Evolutionary conservation across 1,140 invertebrate species (phyloP).

Genomic region (Drosophila athabasca): DNA sequence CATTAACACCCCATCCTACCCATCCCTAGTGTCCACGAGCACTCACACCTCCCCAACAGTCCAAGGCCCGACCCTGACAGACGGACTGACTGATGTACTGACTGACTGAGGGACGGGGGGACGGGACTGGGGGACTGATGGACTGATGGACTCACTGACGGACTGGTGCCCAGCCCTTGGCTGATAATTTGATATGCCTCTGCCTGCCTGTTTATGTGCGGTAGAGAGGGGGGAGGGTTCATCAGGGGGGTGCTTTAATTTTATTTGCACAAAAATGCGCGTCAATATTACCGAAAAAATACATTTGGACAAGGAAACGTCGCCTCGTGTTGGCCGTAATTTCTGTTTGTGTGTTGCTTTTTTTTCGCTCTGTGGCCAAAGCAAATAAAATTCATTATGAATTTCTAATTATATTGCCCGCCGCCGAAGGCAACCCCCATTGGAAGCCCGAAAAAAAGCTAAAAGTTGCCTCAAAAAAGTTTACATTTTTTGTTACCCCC

Average conservation of each 20-base stretch:
- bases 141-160: conserved; percentile 42
- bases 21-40: too few species aligned
- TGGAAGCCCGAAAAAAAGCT: conserved; percentile 23
- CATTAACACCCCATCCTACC: conserved; percentile 69
- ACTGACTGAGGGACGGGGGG: conserved; percentile 27
- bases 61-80: conserved; percentile 11
- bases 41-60: conserved; percentile 18
- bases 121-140: conserved; percentile 29
- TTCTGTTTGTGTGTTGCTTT: conserved; percentile 38
- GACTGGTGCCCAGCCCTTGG: conserved; percentile 46
- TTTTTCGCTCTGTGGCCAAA: conserved; percentile 63
- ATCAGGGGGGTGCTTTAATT: conserved; percentile 67
- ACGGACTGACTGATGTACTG: conserved; percentile 26
- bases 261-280: conserved; percentile 79
- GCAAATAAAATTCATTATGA: conserved; percentile 83
- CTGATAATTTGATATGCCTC: conserved; percentile 80
- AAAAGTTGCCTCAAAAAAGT: conserved; percentile 62
- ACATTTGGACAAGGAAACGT: conserved; percentile 57
- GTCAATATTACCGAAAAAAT: conserved; percentile 66
- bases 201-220: conserved; percentile 43
- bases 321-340: conserved; percentile 36
- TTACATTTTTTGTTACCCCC: conserved; percentile 52
- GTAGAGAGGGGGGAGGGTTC: background rate
- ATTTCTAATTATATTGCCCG: conserved; percentile 78
- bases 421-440: conserved; percentile 37